phyloP scores from a whole-genome alignment of 1,140 invertebrate genomes.

The silkworm (Bombyx mori) region ASM3026992v2 NC_085124.1:5654001-5654500 shows the following conservation, averaged over 20 bases:
- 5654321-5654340: slow-evolving; percentile 87
- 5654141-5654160: no score
- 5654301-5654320: slow-evolving; percentile 91
- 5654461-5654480: background rate
- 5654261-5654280: slow-evolving; percentile 96
- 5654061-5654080: slow-evolving; percentile 77
- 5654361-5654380: slow-evolving; percentile 88
- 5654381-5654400: slow-evolving; percentile 98
- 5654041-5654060: slow-evolving; percentile 93
- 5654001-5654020: slow-evolving; percentile 96
- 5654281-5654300: slow-evolving; percentile 94
- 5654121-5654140: no score
- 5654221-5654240: slow-evolving; percentile 83
- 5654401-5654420: slow-evolving; percentile 90
- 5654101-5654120: no score
- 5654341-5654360: slow-evolving; percentile 87
- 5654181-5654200: background rate
- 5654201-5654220: background rate
- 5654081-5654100: background rate
- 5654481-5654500: background rate
- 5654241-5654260: slow-evolving; percentile 99
- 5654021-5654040: slow-evolving; percentile 97
- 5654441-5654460: background rate
- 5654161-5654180: background rate
- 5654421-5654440: slow-evolving; percentile 20